Evolutionary conservation across 1,140 invertebrate species (phyloP).

Genomic region (Aphaenogaster floridana): DNA sequence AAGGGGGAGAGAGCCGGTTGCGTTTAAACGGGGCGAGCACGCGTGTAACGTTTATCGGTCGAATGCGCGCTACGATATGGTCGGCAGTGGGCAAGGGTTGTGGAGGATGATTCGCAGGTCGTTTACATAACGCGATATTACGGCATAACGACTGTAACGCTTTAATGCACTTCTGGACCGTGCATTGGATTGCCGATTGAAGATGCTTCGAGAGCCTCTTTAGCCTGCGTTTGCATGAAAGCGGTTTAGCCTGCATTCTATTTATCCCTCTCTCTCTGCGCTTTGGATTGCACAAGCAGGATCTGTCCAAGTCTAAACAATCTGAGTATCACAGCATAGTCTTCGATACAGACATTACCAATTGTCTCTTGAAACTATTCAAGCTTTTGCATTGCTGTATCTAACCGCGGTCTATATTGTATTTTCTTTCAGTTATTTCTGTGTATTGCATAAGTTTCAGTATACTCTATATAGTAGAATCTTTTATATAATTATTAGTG

Average conservation of each 20-base stretch:
- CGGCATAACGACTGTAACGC: slow-evolving; percentile 59
- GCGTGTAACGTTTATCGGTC: slow-evolving; percentile 56
- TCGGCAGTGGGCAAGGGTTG: neutral
- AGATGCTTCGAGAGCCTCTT: slow-evolving; percentile 54
- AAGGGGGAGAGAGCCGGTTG: neutral
- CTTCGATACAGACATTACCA: slow-evolving; percentile 14
- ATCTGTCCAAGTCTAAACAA: slow-evolving; percentile 17
- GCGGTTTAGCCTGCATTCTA: slow-evolving; percentile 22
- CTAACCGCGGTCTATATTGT: neutral
- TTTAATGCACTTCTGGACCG: slow-evolving; percentile 60
- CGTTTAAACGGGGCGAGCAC: slow-evolving; percentile 57
- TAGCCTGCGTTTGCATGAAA: slow-evolving; percentile 33
- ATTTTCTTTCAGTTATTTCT: slow-evolving; percentile 22
- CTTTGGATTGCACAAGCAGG: slow-evolving; percentile 7
- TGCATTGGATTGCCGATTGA: slow-evolving; percentile 43
- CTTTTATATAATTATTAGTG: neutral
- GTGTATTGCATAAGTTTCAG: neutral
- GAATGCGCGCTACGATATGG: slow-evolving; percentile 40
- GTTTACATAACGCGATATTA: slow-evolving; percentile 65
- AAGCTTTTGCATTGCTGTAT: neutral
- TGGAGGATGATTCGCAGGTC: slow-evolving; percentile 59
- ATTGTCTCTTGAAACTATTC: slow-evolving; percentile 5
- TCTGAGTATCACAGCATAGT: neutral
- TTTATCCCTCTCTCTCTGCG: neutral
- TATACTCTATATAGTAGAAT: neutral